Percentiles rank a stretch among this genome's conserved stretches.
Conservation (phyloP, 2,113 vertebrate species). For the Corythaeola cristata region DNA sequence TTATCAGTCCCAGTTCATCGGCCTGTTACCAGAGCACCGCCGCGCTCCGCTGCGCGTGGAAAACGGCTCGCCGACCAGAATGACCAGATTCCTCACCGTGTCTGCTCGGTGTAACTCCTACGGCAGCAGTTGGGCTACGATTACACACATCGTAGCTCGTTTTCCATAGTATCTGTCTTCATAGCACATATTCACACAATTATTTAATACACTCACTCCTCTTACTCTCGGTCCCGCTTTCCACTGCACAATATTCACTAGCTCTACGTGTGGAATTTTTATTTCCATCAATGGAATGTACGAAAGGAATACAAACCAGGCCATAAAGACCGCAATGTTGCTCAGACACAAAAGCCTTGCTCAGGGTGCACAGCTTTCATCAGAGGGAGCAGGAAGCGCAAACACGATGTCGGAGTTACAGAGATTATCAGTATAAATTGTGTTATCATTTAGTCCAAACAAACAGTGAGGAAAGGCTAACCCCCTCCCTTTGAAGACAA, state of each 20-base stretch:
- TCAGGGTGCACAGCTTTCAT: not conserved
- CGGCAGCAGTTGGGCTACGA: not conserved
- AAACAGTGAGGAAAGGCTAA: not conserved
- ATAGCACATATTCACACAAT: not conserved
- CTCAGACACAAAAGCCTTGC: conserved; percentile 13
- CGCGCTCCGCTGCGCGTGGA: not conserved
- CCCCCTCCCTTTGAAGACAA: conserved; percentile 26
- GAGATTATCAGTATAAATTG: conserved; percentile 31
- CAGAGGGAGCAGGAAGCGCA: conserved; percentile 36
- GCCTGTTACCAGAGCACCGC: not conserved
- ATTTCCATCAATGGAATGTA: conserved; percentile 12
- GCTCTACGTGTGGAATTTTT: not conserved
- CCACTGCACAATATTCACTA: not conserved
- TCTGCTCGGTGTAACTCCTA: not conserved
- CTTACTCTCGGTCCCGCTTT: not conserved
- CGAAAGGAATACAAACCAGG: conserved; percentile 11
- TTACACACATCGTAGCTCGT: not conserved
- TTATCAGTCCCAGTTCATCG: not conserved
- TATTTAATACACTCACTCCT: not conserved
- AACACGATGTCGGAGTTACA: conserved; percentile 14
- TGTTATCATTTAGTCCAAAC: conserved; percentile 54
- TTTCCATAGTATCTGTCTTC: not conserved
- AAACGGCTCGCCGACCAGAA: not conserved
- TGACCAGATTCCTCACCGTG: not conserved
- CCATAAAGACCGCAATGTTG: not conserved